Evolutionary conservation across 1,140 invertebrate species (phyloP), one percentile per base, ranked within the genome.

Genomic region (Oncopodura yosiiana): DNA sequence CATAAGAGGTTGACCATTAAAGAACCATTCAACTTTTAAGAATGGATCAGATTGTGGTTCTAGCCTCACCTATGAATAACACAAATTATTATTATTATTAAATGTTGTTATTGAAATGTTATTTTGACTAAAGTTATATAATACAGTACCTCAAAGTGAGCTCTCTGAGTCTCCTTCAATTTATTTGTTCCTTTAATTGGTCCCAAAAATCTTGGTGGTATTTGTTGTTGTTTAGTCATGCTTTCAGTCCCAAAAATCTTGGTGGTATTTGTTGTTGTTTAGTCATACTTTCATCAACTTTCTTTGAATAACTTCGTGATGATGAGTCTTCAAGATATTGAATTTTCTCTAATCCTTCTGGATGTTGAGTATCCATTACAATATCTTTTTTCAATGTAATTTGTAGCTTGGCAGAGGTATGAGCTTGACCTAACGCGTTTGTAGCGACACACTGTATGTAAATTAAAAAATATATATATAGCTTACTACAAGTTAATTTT

Each of bases 81-180:
- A 8, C 6, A 41, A 41, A 8, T 41, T 14, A 14, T 41, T 9
- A 41, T 9, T 12, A 41, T 16, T 19, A 41, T 14, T 12, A 9
- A 12, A 6, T 19, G 6, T 19, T 8, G 8, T 14, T 9, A 41
- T 12, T 6, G 38, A 41, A 14, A 41, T 19, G 18, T 12, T 14
- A 12, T 8, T 41, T 16, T 9, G 6, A 6, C 38, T 41, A 27
- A n/a, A n/a, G n/a, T n/a, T n/a, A n/a, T n/a, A n/a, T n/a, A n/a
- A n/a, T n/a, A 32, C 30, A 32, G 82, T 34, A 86, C 87, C 76
- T 97, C 94, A 68, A 98, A 97, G 68, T 97, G 93, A 59, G 91
- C 92, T 30, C 87, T 78, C 74, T 98, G 92, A 11, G 88, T 87
- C 75, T 98, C 94, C n/a, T 88, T 79, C 61, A 98, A 86, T 66